These are phyloP conservation scores for Dioctria rufipes DNA, from an alignment of 2,888 invertebrate genomes.

Conservation along the genomic window DNA sequence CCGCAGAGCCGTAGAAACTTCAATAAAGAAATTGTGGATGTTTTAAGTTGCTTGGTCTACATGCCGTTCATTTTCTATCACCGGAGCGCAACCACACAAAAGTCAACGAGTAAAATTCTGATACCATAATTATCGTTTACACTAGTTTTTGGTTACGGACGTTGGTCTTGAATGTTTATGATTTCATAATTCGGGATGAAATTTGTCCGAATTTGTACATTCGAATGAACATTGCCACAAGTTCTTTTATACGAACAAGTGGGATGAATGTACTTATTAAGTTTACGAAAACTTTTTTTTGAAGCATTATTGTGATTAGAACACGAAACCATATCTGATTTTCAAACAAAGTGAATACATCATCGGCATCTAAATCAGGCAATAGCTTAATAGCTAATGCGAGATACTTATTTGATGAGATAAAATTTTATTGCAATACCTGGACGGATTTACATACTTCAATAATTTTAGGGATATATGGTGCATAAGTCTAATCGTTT, in stretches of 20 bases:
- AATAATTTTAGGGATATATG: too few species aligned
- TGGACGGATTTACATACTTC: too few species aligned
- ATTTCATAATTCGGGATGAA: slow-evolving; percentile 29
- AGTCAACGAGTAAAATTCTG: slow-evolving; percentile 11
- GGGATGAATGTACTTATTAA: not conserved
- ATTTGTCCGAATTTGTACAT: slow-evolving; percentile 29
- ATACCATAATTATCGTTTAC: slow-evolving; percentile 39
- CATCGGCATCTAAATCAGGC: not conserved
- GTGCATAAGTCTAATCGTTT: too few species aligned
- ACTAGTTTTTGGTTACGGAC: slow-evolving; percentile 33
- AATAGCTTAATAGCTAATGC: not conserved
- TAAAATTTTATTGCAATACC: not conserved
- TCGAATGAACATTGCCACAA: not conserved
- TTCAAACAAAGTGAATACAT: not conserved
- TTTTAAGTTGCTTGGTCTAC: not conserved
- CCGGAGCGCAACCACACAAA: slow-evolving; percentile 8
- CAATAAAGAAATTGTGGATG: not conserved
- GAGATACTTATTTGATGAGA: not conserved
- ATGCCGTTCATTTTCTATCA: not conserved
- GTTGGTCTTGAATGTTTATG: not conserved
- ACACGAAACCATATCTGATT: not conserved
- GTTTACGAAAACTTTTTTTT: not conserved
- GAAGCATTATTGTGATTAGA: not conserved
- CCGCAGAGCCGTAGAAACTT: not conserved
- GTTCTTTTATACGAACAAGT: not conserved